Conservation (phyloP, 1,140 invertebrate species). For the Drosophila willistoni region DNA sequence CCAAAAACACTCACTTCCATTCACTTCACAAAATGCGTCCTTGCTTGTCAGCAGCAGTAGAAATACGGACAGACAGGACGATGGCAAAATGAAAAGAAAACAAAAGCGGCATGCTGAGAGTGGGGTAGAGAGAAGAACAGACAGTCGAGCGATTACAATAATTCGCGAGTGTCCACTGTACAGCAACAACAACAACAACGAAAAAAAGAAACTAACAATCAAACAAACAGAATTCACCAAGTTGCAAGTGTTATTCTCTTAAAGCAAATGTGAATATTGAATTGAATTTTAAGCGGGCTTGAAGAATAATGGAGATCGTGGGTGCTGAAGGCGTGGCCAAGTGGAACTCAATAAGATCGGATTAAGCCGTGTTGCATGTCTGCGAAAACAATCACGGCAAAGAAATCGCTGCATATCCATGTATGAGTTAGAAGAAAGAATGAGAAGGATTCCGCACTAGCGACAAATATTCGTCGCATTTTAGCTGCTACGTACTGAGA, state of each 20-base stretch:
- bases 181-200: background rate
- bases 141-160: background rate
- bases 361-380: slow-evolving; percentile 1
- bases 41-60: slow-evolving; percentile 6
- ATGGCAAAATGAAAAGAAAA: slow-evolving; percentile 10
- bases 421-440: background rate
- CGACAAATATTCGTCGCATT: slow-evolving; percentile 4
- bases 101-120: background rate
- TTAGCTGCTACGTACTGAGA: background rate
- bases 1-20: slow-evolving; percentile 11
- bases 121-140: background rate
- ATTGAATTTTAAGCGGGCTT: background rate
- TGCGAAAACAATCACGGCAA: background rate
- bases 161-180: slow-evolving; percentile 10
- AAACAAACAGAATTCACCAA: slow-evolving; percentile 1
- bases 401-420: background rate
- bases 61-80: background rate
- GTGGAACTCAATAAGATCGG: background rate
- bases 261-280: slow-evolving; percentile 1
- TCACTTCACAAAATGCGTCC: slow-evolving; percentile 12
- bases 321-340: background rate
- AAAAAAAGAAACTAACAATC: background rate
- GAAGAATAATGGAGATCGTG: background rate
- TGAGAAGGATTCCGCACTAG: background rate
- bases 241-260: slow-evolving; percentile 3